These are phyloP conservation scores for Lepidurus packardi DNA, from an alignment of 1,140 invertebrate genomes.

Conservation along the genomic window DNA sequence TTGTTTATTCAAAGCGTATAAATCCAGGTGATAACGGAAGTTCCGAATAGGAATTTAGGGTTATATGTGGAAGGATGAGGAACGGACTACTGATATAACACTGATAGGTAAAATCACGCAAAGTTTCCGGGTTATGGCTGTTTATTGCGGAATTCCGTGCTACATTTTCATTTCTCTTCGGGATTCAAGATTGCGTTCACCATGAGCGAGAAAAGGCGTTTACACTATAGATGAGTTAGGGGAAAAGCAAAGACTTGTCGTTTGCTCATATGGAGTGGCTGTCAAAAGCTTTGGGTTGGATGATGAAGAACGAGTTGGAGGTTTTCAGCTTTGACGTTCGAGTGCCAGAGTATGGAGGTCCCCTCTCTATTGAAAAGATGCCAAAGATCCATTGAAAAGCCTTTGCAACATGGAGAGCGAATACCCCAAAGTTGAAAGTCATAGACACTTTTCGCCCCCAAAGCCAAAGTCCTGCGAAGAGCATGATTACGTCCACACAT, in stretches of 20 bases:
- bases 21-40: no score
- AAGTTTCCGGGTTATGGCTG: no score
- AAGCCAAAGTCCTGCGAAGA: neutral
- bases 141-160: no score
- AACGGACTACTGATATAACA: no score
- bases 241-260: neutral
- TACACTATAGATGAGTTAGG: neutral
- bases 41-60: no score
- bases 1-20: no score
- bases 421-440: neutral
- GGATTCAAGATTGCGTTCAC: no score
- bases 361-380: slow-evolving; percentile 8
- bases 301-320: slow-evolving; percentile 4
- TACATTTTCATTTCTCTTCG: no score
- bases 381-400: slow-evolving; percentile 19
- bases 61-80: no score
- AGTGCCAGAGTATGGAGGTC: neutral
- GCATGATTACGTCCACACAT: neutral
- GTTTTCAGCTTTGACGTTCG: neutral
- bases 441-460: neutral
- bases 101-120: no score
- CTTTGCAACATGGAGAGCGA: neutral
- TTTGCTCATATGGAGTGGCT: slow-evolving; percentile 19
- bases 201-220: neutral
- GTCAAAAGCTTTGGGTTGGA: neutral